These are phyloP conservation scores for Copidosoma floridanum DNA, from an alignment of 1,140 invertebrate genomes.

Conservation along the genomic window DNA sequence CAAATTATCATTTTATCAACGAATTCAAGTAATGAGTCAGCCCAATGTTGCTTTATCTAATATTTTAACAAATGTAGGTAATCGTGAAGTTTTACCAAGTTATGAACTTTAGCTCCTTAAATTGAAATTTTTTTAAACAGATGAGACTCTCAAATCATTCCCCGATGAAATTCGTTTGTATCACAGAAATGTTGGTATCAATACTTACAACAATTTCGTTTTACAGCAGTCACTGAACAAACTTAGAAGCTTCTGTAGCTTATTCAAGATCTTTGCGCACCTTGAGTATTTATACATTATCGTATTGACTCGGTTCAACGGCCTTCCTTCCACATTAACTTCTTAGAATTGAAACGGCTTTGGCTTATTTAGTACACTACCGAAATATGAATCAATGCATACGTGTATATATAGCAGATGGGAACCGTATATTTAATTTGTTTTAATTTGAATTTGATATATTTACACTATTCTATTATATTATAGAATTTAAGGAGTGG, in stretches of 20 bases:
- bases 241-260: no score
- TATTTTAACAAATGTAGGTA: slow-evolving; percentile 39
- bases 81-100: slow-evolving; percentile 25
- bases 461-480: slow-evolving; percentile 44
- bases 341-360: slow-evolving; percentile 42
- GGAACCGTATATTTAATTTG: slow-evolving; percentile 41
- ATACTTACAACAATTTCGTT: slow-evolving; percentile 28
- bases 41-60: slow-evolving; percentile 33
- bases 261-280: no score
- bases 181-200: slow-evolving; percentile 20
- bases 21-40: slow-evolving; percentile 34
- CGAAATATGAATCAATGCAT: no score
- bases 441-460: slow-evolving; percentile 41
- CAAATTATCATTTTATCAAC: slow-evolving; percentile 30
- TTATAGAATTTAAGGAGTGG: no score
- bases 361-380: slow-evolving; percentile 41
- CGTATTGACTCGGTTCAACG: background rate
- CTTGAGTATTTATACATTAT: slow-evolving; percentile 6
- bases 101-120: slow-evolving; percentile 27
- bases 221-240: slow-evolving; percentile 32
- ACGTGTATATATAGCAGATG: slow-evolving; percentile 36
- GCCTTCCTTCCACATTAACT: slow-evolving; percentile 17
- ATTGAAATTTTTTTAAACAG: slow-evolving; percentile 26
- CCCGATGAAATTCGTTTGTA: slow-evolving; percentile 34
- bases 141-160: slow-evolving; percentile 15